A percentile compares a stretch with the other conserved stretches of the same genome.
phyloP scores from a whole-genome alignment of 2,797 vertebrate genomes.

The Cuniculus paca region DNA sequence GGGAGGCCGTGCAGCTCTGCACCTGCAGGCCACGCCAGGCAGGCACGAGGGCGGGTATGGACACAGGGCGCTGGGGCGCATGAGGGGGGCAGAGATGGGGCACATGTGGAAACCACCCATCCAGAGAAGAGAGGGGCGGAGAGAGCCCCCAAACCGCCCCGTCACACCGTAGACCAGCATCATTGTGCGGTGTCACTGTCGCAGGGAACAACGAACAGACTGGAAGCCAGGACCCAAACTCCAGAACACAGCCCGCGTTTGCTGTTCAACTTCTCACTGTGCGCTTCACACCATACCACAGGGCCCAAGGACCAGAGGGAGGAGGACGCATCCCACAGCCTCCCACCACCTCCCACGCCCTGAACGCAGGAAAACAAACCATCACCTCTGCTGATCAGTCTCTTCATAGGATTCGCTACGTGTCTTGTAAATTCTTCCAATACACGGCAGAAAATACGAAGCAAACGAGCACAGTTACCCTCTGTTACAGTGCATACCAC shows the following conservation, averaged over 20 bases:
- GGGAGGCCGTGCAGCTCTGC: neutral
- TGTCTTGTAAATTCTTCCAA: neutral
- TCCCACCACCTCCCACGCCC: too few species aligned
- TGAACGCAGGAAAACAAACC: too few species aligned
- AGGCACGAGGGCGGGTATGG: neutral
- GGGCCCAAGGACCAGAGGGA: neutral
- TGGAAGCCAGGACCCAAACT: neutral
- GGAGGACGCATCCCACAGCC: too few species aligned
- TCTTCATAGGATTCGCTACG: neutral
- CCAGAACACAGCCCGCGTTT: neutral
- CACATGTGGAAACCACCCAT: neutral
- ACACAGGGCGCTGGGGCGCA: neutral
- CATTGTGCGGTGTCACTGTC: accelerated
- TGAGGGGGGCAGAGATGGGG: neutral
- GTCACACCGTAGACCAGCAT: accelerated
- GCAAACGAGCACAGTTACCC: neutral
- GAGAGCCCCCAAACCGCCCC: neutral
- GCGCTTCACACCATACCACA: neutral
- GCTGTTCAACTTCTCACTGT: neutral
- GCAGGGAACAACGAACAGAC: neutral
- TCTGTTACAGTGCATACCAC: neutral
- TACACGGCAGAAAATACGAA: neutral
- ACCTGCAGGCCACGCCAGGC: too few species aligned
- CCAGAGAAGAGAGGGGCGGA: accelerated
- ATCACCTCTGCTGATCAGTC: neutral